Conservation (phyloP, 2,888 invertebrate genomes). For the Leptinotarsa rubiginosa region DNA sequence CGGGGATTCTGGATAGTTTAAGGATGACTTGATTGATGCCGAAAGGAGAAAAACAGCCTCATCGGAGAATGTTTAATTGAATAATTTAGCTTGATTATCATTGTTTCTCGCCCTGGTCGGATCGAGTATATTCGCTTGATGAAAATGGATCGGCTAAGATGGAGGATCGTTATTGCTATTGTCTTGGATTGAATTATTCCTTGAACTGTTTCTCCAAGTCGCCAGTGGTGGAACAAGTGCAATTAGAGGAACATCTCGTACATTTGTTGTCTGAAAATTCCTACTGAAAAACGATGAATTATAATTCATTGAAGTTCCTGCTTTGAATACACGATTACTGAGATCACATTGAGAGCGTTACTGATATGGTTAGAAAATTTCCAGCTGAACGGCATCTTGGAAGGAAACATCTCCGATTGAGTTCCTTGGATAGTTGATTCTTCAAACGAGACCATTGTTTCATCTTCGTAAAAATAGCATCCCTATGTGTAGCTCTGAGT, state of each 20-base stretch:
- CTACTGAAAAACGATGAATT: too few species aligned
- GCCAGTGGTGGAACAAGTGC: constrained; percentile 2
- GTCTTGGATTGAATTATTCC: constrained; percentile 18
- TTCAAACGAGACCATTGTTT: too few species aligned
- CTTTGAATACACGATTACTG: too few species aligned
- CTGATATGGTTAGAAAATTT: too few species aligned
- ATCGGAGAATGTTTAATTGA: constrained; percentile 45
- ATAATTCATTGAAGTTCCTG: too few species aligned
- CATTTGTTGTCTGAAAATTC: not conserved
- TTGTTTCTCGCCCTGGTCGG: constrained; percentile 31
- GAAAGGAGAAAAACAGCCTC: constrained; percentile 41
- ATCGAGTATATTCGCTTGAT: constrained; percentile 25
- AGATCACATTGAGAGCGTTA: too few species aligned
- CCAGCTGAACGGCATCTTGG: too few species aligned
- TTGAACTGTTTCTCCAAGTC: not conserved
- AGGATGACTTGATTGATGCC: constrained; percentile 53
- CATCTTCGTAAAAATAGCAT: too few species aligned
- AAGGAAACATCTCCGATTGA: too few species aligned
- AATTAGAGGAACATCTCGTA: not conserved
- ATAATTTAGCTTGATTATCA: constrained; percentile 42
- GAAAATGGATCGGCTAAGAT: constrained; percentile 15
- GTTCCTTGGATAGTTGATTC: too few species aligned
- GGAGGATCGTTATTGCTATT: constrained; percentile 19
- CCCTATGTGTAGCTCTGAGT: too few species aligned
- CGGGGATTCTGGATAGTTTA: constrained; percentile 52